Evolutionary conservation across 2,888 invertebrate species (phyloP).

Genomic region (Bombyx huttoni): DNA sequence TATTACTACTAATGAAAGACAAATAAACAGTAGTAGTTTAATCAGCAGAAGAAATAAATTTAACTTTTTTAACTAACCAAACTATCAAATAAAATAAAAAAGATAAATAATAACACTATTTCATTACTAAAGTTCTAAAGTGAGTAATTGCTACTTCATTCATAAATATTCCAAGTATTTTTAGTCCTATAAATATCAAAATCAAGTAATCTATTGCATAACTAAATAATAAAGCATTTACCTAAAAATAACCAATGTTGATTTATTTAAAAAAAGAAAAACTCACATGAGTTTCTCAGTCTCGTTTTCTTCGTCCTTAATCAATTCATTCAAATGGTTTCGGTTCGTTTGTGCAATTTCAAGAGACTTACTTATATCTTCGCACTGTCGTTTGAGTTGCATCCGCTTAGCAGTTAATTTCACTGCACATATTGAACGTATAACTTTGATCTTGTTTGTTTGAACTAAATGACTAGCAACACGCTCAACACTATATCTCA

Average conservation of each 20-base stretch:
- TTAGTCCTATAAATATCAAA: no score
- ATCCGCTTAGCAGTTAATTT: slow-evolving; percentile 38
- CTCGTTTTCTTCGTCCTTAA: slow-evolving; percentile 24
- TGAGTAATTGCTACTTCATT: no score
- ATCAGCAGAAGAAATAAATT: no score
- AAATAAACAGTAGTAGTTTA: no score
- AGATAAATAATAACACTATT: no score
- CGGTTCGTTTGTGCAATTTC: slow-evolving; percentile 19
- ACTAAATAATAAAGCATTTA: neutral
- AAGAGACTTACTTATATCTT: slow-evolving; percentile 25
- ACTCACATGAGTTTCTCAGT: slow-evolving; percentile 13
- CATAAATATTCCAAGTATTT: no score
- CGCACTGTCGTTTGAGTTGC: slow-evolving; percentile 38
- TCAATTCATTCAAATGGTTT: slow-evolving; percentile 16
- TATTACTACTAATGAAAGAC: no score
- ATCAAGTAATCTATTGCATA: no score
- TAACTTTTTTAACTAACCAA: no score
- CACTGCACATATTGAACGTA: slow-evolving; percentile 20
- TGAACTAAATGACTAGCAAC: neutral
- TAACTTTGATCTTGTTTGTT: neutral
- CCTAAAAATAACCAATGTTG: neutral
- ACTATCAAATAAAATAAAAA: no score
- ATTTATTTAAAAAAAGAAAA: neutral
- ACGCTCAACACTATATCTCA: neutral
- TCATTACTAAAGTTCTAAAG: no score